Evolutionary conservation across 2,888 invertebrate genomes (phyloP), one percentile per base, ranked within the genome.

Genomic region (Campoletis raptor): DNA sequence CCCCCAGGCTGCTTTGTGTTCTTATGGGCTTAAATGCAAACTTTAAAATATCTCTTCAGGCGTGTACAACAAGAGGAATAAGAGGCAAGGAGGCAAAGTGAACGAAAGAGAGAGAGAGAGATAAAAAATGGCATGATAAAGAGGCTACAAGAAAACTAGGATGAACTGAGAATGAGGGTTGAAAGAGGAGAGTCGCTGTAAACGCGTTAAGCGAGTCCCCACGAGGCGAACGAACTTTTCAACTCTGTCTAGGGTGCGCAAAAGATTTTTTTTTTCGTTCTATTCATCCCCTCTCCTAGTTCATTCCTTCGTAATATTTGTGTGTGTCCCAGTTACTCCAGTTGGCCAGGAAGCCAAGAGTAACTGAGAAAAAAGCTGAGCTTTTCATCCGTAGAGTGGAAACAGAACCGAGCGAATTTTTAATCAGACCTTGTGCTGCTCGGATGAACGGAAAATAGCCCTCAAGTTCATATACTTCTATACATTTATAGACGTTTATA

Each of bases 161-260:
- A 79, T 37, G 42, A 57, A 69, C 37, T 15, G 78, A 45, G 42
- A 54, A 64, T 15, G 45, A 36, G 21, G 21, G 61, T 72, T 21
- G 72, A 80, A 45, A 37, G 67, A 30, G n/a, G 66, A 52, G n/a
- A 64, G 52, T 81, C 30, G 15, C 76, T 9, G 69, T 24, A 52
- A 85, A 81, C 61, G 48, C 76, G 69, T 82, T 79, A 61, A 82
- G 82, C 79, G 57, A 76, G 79, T 83, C 82, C 74, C 70, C 37
- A 61, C 61, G 61, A 57, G 78, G 85, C 82, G 74, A 76, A 70
- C 52, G 74, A 85, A 85, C 85, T 85, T 85, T 57, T 24, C 78
- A 82, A 64, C 85, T 70, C 21, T 24, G 82, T 69, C 82, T 67
- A 64, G 57, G 36, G 48, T 61, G 57, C 9, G 81, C 45, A 12